Conservation (phyloP, 2,113 vertebrate genomes). For the Podarcis muralis region DNA sequence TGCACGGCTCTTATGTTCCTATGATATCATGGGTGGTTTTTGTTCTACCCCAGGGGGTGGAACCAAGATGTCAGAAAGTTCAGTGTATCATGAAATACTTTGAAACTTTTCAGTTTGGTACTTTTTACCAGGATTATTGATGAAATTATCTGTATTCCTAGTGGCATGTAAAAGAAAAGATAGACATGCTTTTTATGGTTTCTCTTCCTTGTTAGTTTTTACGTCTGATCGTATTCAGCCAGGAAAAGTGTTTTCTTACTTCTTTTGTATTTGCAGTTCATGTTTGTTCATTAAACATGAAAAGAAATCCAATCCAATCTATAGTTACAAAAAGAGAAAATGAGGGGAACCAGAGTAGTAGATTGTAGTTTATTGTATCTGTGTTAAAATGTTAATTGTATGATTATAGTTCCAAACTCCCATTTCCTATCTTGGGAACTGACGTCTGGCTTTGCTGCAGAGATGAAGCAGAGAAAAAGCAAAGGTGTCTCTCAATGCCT, state of each 20-base stretch:
- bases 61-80: neutral
- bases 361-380: neutral
- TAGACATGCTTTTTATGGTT: too few relatives aligned
- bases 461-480: constrained; percentile 9
- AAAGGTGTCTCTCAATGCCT: constrained; percentile 6
- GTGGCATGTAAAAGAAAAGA: neutral
- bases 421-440: neutral
- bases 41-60: neutral
- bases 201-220: neutral
- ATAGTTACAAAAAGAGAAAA: neutral
- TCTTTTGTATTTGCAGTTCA: neutral
- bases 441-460: neutral
- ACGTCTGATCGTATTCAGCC: neutral
- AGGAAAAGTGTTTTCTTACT: neutral
- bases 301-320: neutral
- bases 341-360: neutral
- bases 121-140: neutral
- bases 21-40: too few relatives aligned
- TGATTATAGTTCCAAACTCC: neutral
- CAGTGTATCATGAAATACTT: neutral
- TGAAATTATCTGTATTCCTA: neutral
- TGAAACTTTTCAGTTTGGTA: neutral
- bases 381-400: neutral
- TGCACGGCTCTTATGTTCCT: too few relatives aligned
- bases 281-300: neutral